A percentile compares a stretch with the other conserved stretches of the same genome.
These are phyloP conservation scores for Rhinolophus sinicus DNA, from an alignment of 2,113 vertebrate genomes.

Conservation along the genomic window DNA sequence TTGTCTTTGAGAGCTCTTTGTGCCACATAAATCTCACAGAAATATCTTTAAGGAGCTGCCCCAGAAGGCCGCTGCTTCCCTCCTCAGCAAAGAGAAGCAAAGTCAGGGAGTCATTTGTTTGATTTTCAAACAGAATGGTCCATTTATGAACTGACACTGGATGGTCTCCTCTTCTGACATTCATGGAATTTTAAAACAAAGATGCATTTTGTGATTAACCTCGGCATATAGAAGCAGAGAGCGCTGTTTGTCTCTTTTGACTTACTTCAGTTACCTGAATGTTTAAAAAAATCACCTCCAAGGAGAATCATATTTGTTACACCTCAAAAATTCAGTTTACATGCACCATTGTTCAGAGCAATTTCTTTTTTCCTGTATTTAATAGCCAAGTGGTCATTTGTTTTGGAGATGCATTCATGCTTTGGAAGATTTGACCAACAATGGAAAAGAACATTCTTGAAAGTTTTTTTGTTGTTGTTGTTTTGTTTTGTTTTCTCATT, in stretches of 20 bases:
- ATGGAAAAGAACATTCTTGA: conserved; percentile 47
- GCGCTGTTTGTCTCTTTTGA: conserved; percentile 67
- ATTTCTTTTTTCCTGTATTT: conserved; percentile 31
- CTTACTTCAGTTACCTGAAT: conserved; percentile 71
- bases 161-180: conserved; percentile 74
- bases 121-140: conserved; percentile 70
- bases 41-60: conserved; percentile 84
- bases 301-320: conserved; percentile 73
- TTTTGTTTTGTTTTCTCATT: accelerated
- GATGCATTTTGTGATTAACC: conserved; percentile 78
- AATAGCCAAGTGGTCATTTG: conserved; percentile 61
- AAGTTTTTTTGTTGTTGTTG: not conserved
- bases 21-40: conserved; percentile 85
- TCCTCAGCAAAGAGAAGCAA: conserved; percentile 77
- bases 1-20: conserved; percentile 85
- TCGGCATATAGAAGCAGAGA: conserved; percentile 68
- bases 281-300: conserved; percentile 74
- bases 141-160: conserved; percentile 75
- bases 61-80: conserved; percentile 82
- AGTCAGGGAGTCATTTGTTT: conserved; percentile 77
- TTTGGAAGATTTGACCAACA: conserved; percentile 37
- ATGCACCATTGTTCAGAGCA: conserved; percentile 54
- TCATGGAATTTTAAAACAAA: conserved; percentile 79
- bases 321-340: conserved; percentile 64
- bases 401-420: conserved; percentile 44